Base-by-base conservation (phyloP, 2,113 vertebrate species). In the Pithys albifrons region DNA sequence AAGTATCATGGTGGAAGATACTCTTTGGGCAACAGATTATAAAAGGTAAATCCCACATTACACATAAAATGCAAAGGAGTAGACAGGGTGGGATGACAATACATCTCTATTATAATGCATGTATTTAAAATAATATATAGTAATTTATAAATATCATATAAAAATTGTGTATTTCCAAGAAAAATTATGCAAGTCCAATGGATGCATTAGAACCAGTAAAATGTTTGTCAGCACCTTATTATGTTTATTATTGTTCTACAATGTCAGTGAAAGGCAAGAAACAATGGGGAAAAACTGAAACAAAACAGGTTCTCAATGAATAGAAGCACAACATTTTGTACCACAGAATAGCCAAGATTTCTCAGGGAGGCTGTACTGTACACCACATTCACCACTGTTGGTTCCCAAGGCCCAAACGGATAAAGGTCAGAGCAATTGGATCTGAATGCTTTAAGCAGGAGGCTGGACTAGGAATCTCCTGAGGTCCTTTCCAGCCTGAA, bases 151-250 rank as follows among this genome's bases (percentile, higher is more conserved):
- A 77, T 45, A 35, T 19, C 4, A 61, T 45, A 45, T 19, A 2
- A 22, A 37, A 54, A 31, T 31, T 29, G 12, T 9, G 7, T 55
- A 41, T 88, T 82, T 70, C 48, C 16, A 76, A 65, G 45, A 33
- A 45, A 89, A 57, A 57, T 9, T 14, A 54, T 19, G 5, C 14
- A 54, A 62, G 22, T 62, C 10, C 59, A 84, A 41, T 12, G 12
- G 31, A 91, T 0, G 2, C 70, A 41, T 3, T 35, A 65, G 45
- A 76, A 76, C 4, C 0, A 2, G 16, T 0, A 74, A 23, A 88
- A 67, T 14, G 57, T 45, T 75, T 79, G 23, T 39, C 19, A 81
- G 28, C 35, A 81, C 52, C 8, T 49, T 73, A 13, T 24, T n/a
- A 49, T 8, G 5, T 46, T 89, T 61, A 31, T 46, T 75, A 48